Conservation (phyloP, 64 coral and sea anemone genomes). For the Pocillopora damicornis region DNA sequence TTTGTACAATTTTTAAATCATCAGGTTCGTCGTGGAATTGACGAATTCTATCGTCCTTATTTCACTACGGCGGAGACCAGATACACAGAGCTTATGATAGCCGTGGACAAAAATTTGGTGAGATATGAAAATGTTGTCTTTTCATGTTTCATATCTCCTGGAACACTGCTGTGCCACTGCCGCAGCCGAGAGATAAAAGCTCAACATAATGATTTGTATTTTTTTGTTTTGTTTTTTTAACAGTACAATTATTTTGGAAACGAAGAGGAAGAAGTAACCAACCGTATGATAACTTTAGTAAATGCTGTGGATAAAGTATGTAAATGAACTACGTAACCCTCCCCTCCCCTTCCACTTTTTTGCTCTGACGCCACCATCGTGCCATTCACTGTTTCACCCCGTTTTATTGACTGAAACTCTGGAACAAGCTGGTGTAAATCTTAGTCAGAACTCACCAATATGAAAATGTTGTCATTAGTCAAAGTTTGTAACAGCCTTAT, state of each 20-base stretch:
- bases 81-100: conserved; percentile 33
- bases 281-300: conserved; percentile 14
- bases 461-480: no score
- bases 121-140: neutral
- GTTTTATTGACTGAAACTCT: no score
- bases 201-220: neutral
- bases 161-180: neutral
- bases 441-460: no score
- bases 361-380: no score
- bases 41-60: conserved; percentile 5
- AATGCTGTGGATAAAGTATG: conserved; percentile 49
- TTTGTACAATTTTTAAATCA: neutral
- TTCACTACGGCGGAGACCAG: conserved; percentile 3
- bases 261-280: neutral
- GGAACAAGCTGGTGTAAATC: no score
- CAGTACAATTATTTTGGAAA: conserved; percentile 30
- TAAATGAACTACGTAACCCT: neutral
- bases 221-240: neutral
- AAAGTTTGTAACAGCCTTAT: no score
- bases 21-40: conserved; percentile 32
- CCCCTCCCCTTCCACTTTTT: neutral
- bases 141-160: neutral
- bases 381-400: no score
- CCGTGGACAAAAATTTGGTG: conserved; percentile 28
- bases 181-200: neutral